Conservation (phyloP, 1,140 invertebrate species). For the Pogonomyrmex californicus region DNA sequence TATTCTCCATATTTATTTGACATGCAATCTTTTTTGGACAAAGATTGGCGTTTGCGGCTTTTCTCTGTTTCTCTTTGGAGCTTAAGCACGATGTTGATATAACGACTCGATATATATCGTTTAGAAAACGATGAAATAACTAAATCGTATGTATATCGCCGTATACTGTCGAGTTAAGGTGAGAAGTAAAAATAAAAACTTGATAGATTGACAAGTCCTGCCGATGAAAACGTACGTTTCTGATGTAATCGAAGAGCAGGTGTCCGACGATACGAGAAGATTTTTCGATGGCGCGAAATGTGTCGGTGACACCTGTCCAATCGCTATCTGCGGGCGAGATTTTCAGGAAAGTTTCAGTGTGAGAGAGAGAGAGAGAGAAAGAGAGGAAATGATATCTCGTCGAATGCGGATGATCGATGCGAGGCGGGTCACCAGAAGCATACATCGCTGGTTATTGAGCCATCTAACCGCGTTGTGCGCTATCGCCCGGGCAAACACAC, state of each 20-base stretch:
- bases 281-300: constrained; percentile 38
- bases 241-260: constrained; percentile 44
- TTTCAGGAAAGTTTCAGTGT: constrained; percentile 40
- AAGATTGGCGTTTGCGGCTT: neutral
- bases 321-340: constrained; percentile 42
- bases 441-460: constrained; percentile 73
- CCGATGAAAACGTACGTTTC: constrained; percentile 34
- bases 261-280: constrained; percentile 32
- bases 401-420: constrained; percentile 67
- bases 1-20: neutral
- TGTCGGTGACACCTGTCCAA: constrained; percentile 45
- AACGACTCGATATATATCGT: neutral
- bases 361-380: neutral
- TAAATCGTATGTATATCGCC: neutral
- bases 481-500: constrained; percentile 40
- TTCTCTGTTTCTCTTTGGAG: neutral
- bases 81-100: neutral
- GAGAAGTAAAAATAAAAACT: neutral
- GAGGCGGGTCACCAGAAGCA: constrained; percentile 67
- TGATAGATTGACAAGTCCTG: constrained; percentile 29
- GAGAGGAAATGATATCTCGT: constrained; percentile 64
- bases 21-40: neutral
- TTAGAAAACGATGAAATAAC: neutral
- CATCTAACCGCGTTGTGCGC: constrained; percentile 66
- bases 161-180: neutral